Base-by-base conservation (phyloP, 2,113 vertebrate species). In the Mus spicilegus region DNA sequence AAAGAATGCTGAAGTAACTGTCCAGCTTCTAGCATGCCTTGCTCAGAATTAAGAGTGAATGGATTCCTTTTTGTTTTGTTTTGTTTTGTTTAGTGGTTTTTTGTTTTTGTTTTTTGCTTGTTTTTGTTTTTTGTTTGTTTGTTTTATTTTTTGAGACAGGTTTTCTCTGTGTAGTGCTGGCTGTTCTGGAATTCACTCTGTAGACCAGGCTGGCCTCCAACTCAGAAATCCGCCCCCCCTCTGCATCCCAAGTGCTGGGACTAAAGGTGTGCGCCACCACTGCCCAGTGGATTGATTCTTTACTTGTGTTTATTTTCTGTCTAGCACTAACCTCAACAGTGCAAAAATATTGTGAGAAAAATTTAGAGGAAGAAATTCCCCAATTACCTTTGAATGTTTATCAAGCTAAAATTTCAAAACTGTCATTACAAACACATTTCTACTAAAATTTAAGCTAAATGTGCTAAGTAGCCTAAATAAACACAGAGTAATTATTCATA, bases 361-460 rank as follows among this genome's bases (percentile, higher is more conserved):
- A 90, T 42, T 95, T 91, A 91, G 10, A 78, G 58, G 82, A 92
- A 90, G 69, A 91, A 87, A 91, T 88, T 72, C 14, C 11, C 24
- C 7, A 51, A 72, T 54, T 92, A 80, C 7, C 33, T 75, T 80
- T 69, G 28, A 89, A 28, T 87, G 14, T 80, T 95, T 85, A 58
- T 61, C 16, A 90, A 78, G 39, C 13, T 67, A 70, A 95, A 84
- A 70, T 75, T 46, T 95, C 58, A 92, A 75, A 88, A 85, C 24
- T 77, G 24, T 65, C 61, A 58, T 89, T 72, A 24, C n/a, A 84
- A 84, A 86, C 58, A 89, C 26, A 13, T 87, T 75, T 12, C 73
- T 82, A 67, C 14, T 93, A 56, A 95, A 95, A 89, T n/a, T 7
- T 36, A 90, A 58, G 5, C 22, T 65, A 92, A 92, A 87, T 82